Evolutionary conservation across 2,888 invertebrate genomes (phyloP), one percentile per base, ranked within the genome.

Genomic region (Anodontia alba): DNA sequence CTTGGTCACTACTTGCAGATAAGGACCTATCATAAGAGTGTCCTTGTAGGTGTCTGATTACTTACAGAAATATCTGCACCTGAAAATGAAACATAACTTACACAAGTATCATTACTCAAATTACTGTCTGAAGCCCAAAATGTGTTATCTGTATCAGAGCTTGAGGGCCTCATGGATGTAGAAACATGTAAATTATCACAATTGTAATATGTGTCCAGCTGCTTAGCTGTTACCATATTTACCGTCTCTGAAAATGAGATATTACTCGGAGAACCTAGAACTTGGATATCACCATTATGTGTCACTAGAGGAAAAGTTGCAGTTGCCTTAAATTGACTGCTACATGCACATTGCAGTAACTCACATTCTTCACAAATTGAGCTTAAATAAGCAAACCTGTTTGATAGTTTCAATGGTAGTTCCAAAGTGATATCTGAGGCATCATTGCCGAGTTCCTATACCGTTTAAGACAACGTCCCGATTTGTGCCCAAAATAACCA

Each of bases 381-480:
- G 23, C 62, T 62, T 15, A 62, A 23, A 20, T 17, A 33, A 2
- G 62, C 3, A 62, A 62, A 62, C 23, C 20, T 62, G 7, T 62
- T 57, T 26, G 29, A 57, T 33, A 62, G 1, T 12, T 62, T 17
- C 23, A 33, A 20, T 12, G 5, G 5, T 17, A 17, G 17, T 33
- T 33, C 33, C 62, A 20, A 3, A 29, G 31, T 12, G 17, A 33
- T 33, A 62, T 62, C 5, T 7, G 5, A 20, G 62, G 62, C 62
- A 62, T 62, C 62, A 33, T 62, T 62, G 62, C 62, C 62, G 33
- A 62, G 33, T 62, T 17, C 57, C 57, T 57, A 38, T 38, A 8
- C 12, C 38, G 26, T 62, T 62, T 31, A 5, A 62, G 20, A 33
- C 62, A 62, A 31, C 33, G 62, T 33, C 62, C 62, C 29, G 62